Evolutionary conservation across 2,113 vertebrate species (phyloP).

Genomic region (Elgaria multicarinata): DNA sequence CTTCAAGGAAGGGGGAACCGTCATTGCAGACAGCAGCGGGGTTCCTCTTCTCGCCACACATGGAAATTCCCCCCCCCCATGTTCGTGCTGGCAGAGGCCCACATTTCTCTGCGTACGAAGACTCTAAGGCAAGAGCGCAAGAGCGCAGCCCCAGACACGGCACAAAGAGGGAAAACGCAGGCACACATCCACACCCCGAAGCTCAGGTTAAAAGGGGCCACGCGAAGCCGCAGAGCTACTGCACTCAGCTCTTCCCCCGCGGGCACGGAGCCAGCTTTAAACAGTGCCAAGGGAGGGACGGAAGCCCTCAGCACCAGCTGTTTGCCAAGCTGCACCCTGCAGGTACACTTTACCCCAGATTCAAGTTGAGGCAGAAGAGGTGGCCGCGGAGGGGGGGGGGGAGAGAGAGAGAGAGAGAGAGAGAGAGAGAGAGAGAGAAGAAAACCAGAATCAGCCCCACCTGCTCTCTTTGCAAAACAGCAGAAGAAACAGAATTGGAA

Average conservation of each 20-base stretch:
- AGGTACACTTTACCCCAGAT: conserved; percentile 39
- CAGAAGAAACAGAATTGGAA: neutral
- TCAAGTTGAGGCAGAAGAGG: conserved; percentile 55
- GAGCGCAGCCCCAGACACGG: rapidly evolving
- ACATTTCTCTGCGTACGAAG: rapidly evolving
- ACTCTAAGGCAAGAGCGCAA: neutral
- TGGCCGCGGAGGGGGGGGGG: too few relatives aligned
- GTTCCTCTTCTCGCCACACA: neutral
- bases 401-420: too few relatives aligned
- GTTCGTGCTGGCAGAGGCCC: neutral
- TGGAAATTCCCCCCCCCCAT: neutral
- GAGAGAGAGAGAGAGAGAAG: too few relatives aligned
- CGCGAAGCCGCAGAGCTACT: neutral
- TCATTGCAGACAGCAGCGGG: neutral
- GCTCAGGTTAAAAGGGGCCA: neutral
- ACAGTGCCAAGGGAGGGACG: neutral
- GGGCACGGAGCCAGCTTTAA: neutral
- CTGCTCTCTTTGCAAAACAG: conserved; percentile 10
- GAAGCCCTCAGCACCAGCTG: conserved; percentile 18
- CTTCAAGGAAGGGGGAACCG: conserved; percentile 2
- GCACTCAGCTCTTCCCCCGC: neutral
- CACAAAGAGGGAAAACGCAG: neutral
- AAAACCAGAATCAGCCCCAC: neutral
- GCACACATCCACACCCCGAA: rapidly evolving
- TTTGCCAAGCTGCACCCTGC: conserved; percentile 2